Percentiles rank a stretch among this genome's conserved stretches.
These are phyloP conservation scores for Lasiommata megera DNA, from an alignment of 2,888 invertebrate genomes.

Conservation along the genomic window DNA sequence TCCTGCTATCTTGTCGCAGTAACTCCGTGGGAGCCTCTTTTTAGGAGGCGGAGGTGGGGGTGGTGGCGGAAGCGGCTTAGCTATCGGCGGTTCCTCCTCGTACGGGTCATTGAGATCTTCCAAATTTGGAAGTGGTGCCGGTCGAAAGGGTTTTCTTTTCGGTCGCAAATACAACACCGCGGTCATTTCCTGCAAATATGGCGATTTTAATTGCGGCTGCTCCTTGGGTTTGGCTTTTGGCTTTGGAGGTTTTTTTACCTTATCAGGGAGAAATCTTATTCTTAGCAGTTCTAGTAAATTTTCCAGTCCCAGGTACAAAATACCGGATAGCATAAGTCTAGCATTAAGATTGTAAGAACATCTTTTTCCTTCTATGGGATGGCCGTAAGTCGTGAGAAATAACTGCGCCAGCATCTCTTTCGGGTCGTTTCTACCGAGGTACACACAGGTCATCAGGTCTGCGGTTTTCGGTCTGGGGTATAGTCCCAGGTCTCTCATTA, in stretches of 20 bases:
- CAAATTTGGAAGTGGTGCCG: slow-evolving; percentile 59
- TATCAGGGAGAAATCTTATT: slow-evolving; percentile 52
- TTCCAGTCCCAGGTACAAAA: slow-evolving; percentile 61
- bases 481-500: slow-evolving; percentile 56
- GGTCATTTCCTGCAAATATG: slow-evolving; percentile 59
- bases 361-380: slow-evolving; percentile 54
- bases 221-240: slow-evolving; percentile 45
- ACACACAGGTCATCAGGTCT: slow-evolving; percentile 60
- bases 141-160: slow-evolving; percentile 40
- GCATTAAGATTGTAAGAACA: slow-evolving; percentile 55
- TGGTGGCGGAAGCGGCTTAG: slow-evolving; percentile 50
- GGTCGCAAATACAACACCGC: slow-evolving; percentile 51
- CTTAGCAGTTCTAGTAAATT: slow-evolving; percentile 50
- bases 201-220: slow-evolving; percentile 47
- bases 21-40: slow-evolving; percentile 50
- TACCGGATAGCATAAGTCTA: slow-evolving; percentile 58
- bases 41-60: slow-evolving; percentile 65
- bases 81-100: slow-evolving; percentile 53
- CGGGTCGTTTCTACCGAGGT: slow-evolving; percentile 53
- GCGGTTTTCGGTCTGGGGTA: slow-evolving; percentile 48
- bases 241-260: slow-evolving; percentile 27
- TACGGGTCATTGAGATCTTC: slow-evolving; percentile 59
- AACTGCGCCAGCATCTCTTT: slow-evolving; percentile 65
- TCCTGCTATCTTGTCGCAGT: slow-evolving; percentile 62
- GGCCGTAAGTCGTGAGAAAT: slow-evolving; percentile 52